Percentiles rank a stretch among this genome's conserved stretches.
These are phyloP conservation scores for Fissipunctia ypsillon DNA, from an alignment of 2,888 invertebrate species.

Conservation along the genomic window DNA sequence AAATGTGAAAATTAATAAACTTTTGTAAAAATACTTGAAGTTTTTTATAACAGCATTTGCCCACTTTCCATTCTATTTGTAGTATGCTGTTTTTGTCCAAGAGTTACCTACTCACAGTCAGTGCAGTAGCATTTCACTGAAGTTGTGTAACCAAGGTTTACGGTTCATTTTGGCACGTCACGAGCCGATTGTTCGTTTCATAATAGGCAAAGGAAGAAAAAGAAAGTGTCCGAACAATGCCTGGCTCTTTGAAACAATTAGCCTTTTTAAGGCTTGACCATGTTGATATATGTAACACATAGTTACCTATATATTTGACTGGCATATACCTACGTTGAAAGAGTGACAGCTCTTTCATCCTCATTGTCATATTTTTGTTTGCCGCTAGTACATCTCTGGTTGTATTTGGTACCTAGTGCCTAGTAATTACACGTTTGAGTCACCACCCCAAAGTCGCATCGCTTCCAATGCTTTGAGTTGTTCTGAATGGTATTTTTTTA, in stretches of 20 bases:
- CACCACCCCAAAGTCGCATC: not conserved
- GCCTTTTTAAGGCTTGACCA: conserved; percentile 22
- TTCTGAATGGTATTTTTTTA: not conserved
- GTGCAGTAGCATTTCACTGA: conserved; percentile 51
- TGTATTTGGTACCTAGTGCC: not conserved
- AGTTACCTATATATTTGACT: not conserved
- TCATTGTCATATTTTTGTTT: not conserved
- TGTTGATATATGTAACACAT: conserved; percentile 6
- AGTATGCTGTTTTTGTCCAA: conserved; percentile 33
- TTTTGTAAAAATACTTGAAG: too few relatives aligned
- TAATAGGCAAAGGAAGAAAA: conserved; percentile 63
- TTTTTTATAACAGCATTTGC: conserved; percentile 14
- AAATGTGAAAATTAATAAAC: too few relatives aligned
- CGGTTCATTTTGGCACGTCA: conserved; percentile 58
- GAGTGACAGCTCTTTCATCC: not conserved
- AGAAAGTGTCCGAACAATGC: conserved; percentile 61
- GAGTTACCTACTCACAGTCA: conserved; percentile 23
- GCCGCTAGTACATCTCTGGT: not conserved
- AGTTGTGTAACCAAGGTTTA: conserved; percentile 61
- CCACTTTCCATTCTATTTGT: conserved; percentile 42
- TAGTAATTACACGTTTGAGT: not conserved
- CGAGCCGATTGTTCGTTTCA: conserved; percentile 62
- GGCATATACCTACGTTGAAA: not conserved
- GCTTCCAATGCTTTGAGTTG: not conserved
- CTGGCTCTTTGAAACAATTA: conserved; percentile 29